These are phyloP conservation scores for Ranitomeya imitator DNA, from an alignment of 2,113 vertebrate species.

Conservation along the genomic window DNA sequence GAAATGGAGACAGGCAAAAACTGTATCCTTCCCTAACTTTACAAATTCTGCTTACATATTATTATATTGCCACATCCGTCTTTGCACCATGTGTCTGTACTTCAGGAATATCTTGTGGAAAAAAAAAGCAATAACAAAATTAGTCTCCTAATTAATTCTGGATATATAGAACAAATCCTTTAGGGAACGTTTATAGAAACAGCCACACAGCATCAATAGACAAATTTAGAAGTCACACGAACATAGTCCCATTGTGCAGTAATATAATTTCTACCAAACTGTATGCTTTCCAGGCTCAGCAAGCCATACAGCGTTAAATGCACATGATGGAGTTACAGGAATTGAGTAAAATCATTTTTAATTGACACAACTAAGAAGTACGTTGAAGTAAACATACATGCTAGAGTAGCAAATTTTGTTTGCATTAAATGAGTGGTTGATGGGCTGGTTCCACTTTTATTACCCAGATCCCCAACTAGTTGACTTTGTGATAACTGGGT, in stretches of 20 bases:
- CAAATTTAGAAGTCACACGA: neutral
- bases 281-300: neutral
- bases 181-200: neutral
- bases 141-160: slow-evolving; percentile 18
- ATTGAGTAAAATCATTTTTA: no score
- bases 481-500: no score
- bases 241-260: neutral
- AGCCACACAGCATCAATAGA: neutral
- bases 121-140: slow-evolving; percentile 4
- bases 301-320: neutral
- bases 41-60: neutral
- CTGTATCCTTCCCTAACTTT: neutral
- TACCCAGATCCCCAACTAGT: no score
- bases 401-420: no score
- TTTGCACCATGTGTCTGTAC: neutral
- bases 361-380: no score
- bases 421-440: no score
- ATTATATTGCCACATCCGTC: neutral
- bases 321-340: no score
- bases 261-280: neutral
- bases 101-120: neutral
- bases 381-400: no score
- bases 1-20: neutral
- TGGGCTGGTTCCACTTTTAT: no score
- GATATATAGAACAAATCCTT: neutral